Conservation (phyloP, 30 jellyfish, hydroid and myxozoan species). For the Aurelia coerulea region DNA sequence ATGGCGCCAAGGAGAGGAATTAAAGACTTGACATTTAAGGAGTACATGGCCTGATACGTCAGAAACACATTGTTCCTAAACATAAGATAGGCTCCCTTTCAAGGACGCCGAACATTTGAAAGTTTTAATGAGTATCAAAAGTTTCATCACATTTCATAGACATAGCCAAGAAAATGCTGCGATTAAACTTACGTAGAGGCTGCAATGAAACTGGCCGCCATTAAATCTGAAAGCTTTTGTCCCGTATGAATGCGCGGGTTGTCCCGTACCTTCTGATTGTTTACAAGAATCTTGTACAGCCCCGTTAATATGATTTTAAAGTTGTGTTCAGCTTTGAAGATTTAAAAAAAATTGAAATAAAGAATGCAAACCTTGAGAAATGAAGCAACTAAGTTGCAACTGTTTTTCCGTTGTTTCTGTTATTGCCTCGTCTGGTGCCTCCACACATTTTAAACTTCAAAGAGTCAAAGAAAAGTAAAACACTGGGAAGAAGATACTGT, state of each 20-base stretch:
- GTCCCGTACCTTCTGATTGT: neutral
- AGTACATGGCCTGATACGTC: too few species aligned
- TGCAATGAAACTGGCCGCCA: neutral
- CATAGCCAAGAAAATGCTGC: too few species aligned
- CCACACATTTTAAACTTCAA: slow-evolving; percentile 83
- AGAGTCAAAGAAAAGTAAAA: neutral
- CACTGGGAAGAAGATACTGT: neutral
- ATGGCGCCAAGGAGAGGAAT: too few species aligned
- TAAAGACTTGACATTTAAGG: too few species aligned
- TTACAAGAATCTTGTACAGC: neutral
- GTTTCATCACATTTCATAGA: too few species aligned
- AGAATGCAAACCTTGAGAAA: slow-evolving; percentile 79
- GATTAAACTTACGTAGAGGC: too few species aligned
- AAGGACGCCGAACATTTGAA: too few species aligned
- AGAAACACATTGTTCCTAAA: too few species aligned
- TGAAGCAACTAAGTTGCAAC: slow-evolving; percentile 92
- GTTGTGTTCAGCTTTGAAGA: neutral
- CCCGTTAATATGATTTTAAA: neutral
- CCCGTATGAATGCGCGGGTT: neutral
- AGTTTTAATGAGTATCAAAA: neutral
- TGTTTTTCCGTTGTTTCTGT: slow-evolving; percentile 75
- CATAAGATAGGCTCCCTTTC: too few species aligned
- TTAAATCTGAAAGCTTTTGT: neutral
- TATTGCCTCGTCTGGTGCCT: slow-evolving; percentile 82
- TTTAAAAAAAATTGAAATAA: neutral